phyloP scores from a whole-genome alignment of 2,888 invertebrate genomes.

The Drepana falcataria region DNA sequence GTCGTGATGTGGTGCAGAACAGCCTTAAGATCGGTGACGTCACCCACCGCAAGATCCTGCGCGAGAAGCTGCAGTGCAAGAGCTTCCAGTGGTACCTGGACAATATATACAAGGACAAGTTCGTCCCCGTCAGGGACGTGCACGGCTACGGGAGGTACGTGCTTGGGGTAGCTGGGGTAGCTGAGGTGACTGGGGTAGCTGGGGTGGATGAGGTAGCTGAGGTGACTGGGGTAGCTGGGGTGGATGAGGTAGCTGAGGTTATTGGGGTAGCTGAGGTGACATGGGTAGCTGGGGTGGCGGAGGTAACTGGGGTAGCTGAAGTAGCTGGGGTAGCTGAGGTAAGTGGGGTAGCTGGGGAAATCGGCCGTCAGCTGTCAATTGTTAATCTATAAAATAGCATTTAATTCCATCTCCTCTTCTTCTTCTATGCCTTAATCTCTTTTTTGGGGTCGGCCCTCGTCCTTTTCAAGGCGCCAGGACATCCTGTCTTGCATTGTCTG shows the following conservation, averaged over 20 bases:
- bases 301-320: background rate
- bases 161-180: background rate
- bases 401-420: too few species aligned
- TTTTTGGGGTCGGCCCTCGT: too few species aligned
- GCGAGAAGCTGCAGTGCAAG: slow-evolving; percentile 90
- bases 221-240: background rate
- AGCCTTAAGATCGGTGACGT: slow-evolving; percentile 87
- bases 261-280: background rate
- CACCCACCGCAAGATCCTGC: slow-evolving; percentile 85
- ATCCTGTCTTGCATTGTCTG: too few species aligned
- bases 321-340: too few species aligned
- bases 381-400: too few species aligned
- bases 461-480: too few species aligned
- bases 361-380: too few species aligned
- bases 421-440: too few species aligned
- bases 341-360: too few species aligned
- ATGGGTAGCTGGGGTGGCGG: too few species aligned
- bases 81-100: slow-evolving; percentile 95
- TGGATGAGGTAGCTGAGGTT: too few species aligned
- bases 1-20: slow-evolving; percentile 48
- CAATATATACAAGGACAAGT: slow-evolving; percentile 93
- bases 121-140: slow-evolving; percentile 90
- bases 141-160: slow-evolving; percentile 84
- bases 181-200: background rate
- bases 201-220: too few species aligned